phyloP scores from a whole-genome alignment of 2,113 vertebrate species.

The Sebastes schlegelii region DNA sequence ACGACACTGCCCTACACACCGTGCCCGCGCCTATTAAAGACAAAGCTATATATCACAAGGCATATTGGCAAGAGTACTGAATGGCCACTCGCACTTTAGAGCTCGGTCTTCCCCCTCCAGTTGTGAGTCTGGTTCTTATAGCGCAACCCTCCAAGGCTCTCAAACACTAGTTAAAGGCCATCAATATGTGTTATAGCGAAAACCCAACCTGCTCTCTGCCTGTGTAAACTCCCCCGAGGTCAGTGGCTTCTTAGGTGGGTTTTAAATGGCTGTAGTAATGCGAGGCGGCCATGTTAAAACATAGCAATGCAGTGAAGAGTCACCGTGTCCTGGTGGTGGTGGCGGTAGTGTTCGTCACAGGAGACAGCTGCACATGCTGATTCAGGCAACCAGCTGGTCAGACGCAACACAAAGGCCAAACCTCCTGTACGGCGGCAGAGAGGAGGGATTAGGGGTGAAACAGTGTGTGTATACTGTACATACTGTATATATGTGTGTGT shows the following conservation, averaged over 20 bases:
- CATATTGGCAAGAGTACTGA: constrained; percentile 75
- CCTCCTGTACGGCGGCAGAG: constrained; percentile 43
- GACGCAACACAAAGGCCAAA: constrained; percentile 67
- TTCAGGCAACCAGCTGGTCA: constrained; percentile 67
- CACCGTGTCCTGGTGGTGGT: constrained; percentile 44
- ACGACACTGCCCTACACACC: constrained; percentile 60
- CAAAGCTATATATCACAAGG: constrained; percentile 72
- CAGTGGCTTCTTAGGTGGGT: constrained; percentile 50
- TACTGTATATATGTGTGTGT: constrained; percentile 28
- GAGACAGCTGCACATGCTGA: constrained; percentile 75
- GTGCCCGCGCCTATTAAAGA: constrained; percentile 77
- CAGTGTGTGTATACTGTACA: constrained; percentile 23
- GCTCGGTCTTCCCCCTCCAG: constrained; percentile 46
- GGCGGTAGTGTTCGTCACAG: constrained; percentile 55
- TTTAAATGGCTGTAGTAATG: constrained; percentile 60
- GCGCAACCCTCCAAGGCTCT: constrained; percentile 48
- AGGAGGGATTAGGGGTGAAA: constrained; percentile 39
- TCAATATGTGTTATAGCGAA: constrained; percentile 60
- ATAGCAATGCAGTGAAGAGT: constrained; percentile 56
- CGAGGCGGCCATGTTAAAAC: constrained; percentile 53
- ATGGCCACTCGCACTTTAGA: constrained; percentile 64
- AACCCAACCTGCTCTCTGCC: constrained; percentile 53
- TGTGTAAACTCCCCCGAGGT: constrained; percentile 52
- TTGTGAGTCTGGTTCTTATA: constrained; percentile 51
- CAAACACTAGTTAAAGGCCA: constrained; percentile 68